Conservation (phyloP, 2,888 invertebrate species). For the Hydroisotoma schaefferi region DNA sequence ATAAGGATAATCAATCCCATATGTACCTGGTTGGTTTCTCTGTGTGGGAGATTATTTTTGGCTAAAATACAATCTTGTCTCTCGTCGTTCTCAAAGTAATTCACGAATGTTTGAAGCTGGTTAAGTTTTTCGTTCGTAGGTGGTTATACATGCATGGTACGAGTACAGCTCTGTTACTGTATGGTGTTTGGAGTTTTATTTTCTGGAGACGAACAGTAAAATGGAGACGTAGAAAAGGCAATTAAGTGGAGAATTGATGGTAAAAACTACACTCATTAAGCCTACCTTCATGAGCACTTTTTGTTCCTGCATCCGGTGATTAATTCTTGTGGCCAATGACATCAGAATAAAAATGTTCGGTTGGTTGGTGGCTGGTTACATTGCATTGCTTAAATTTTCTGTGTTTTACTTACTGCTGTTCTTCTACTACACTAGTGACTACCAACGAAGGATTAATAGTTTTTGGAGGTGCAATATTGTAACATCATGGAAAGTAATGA, state of each 20-base stretch:
- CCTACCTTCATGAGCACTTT: conserved; percentile 47
- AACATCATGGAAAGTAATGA: conserved; percentile 17
- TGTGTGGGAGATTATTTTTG: conserved; percentile 3
- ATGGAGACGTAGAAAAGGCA: conserved; percentile 38
- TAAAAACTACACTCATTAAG: conserved; percentile 49
- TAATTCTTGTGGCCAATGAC: conserved; percentile 50
- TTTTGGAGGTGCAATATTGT: conserved; percentile 13
- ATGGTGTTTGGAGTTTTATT: conserved; percentile 7
- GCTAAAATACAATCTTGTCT: conserved; percentile 4
- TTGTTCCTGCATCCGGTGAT: conserved; percentile 49
- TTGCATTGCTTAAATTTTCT: conserved; percentile 16
- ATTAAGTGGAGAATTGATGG: conserved; percentile 49
- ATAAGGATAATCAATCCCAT: too few species aligned
- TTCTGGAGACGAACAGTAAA: conserved; percentile 24
- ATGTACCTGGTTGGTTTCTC: too few species aligned
- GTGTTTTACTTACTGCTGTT: not conserved
- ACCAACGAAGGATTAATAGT: too few species aligned
- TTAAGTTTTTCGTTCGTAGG: too few species aligned
- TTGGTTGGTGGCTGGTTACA: too few species aligned
- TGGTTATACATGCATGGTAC: too few species aligned
- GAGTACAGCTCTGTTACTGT: not conserved
- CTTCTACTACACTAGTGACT: too few species aligned
- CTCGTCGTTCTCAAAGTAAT: too few species aligned
- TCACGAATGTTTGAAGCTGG: too few species aligned
- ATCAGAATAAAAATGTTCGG: conserved; percentile 47